Conservation (phyloP, 2,113 vertebrate genomes). For the Python bivittatus region DNA sequence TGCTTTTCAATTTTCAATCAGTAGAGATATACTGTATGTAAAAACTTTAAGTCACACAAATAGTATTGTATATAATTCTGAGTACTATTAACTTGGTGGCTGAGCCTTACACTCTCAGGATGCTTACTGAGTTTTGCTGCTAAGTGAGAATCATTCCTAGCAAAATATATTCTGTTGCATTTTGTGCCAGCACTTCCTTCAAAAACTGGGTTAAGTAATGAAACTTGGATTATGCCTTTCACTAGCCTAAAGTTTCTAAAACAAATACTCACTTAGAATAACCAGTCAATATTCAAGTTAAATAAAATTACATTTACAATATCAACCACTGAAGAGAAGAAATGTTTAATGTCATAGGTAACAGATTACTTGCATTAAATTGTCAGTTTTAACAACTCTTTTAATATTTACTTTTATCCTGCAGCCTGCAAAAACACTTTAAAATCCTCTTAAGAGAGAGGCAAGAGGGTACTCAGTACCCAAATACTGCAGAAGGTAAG, state of each 20-base stretch:
- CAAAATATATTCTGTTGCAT: background rate
- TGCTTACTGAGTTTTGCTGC: background rate
- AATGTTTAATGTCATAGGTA: background rate
- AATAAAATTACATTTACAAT: conserved; percentile 19
- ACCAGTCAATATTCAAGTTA: conserved; percentile 19
- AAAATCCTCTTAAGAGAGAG: conserved; percentile 35
- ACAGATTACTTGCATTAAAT: conserved; percentile 19
- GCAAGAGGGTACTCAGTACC: conserved; percentile 30
- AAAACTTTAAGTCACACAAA: background rate
- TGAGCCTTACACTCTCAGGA: background rate
- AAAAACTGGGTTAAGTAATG: background rate
- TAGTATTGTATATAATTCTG: background rate
- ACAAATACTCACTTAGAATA: background rate
- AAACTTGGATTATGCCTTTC: background rate
- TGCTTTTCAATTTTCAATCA: background rate
- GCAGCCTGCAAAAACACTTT: background rate
- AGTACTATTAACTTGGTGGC: background rate
- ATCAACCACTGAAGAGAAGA: conserved; percentile 7
- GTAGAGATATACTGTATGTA: background rate
- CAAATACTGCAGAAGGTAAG: conserved; percentile 17
- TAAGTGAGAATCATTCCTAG: background rate
- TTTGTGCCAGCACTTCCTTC: background rate
- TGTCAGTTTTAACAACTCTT: background rate
- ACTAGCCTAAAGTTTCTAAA: background rate
- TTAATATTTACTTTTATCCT: background rate